A percentile compares a stretch with the other conserved stretches of the same genome.
Conservation (phyloP, 2,797 vertebrate genomes). For the Thripadectes ignobilis region DNA sequence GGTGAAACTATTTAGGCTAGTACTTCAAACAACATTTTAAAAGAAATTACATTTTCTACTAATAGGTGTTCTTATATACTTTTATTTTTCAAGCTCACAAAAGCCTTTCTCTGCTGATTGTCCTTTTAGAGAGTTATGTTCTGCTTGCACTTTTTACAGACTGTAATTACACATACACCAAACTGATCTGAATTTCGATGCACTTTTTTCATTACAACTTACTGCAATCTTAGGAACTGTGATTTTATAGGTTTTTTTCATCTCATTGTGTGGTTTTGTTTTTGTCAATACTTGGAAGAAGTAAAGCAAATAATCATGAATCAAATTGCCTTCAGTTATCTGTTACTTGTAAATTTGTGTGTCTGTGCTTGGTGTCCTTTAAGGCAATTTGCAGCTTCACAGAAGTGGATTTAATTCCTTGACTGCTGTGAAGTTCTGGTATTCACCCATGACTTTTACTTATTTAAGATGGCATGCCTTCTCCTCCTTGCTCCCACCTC, state of each 20-base stretch:
- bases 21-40: neutral
- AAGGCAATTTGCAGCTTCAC: neutral
- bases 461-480: neutral
- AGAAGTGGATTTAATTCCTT: accelerated
- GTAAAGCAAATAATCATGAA: neutral
- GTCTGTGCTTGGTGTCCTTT: neutral
- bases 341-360: neutral
- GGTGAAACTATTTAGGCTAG: neutral
- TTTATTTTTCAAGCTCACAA: neutral
- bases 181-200: neutral
- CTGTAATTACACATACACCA: neutral
- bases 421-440: neutral
- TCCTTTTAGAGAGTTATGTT: neutral
- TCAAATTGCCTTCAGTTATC: neutral
- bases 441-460: neutral
- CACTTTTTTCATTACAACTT: neutral
- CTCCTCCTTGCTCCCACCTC: neutral
- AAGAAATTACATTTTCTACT: neutral
- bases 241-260: neutral
- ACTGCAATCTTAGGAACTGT: neutral
- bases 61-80: neutral
- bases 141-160: neutral
- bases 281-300: neutral
- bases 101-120: neutral
- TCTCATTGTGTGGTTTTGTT: neutral